A percentile compares a stretch with the other conserved stretches of the same genome.
Conservation (phyloP, 2,888 invertebrate species). For the Nephrotoma appendiculata region DNA sequence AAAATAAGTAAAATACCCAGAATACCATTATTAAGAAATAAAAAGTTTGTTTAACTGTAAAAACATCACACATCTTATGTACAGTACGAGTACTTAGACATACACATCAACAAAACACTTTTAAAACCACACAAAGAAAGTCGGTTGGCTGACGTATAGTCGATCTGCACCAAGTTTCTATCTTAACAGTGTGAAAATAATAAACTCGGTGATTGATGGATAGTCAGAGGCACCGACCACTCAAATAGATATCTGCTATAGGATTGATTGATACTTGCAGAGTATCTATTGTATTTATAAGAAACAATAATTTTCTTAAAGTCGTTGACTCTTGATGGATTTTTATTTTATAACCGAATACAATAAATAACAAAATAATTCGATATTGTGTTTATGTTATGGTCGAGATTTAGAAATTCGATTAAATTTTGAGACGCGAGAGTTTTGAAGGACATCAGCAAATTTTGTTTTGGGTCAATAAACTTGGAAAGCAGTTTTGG, state of each 20-base stretch:
- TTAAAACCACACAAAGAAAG: not conserved
- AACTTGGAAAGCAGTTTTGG: not conserved
- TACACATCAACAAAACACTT: not conserved
- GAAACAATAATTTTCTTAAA: not conserved
- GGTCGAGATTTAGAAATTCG: not conserved
- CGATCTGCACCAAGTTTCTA: not conserved
- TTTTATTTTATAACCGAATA: not conserved
- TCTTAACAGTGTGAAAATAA: not conserved
- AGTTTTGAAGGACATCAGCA: not conserved
- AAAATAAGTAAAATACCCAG: not conserved
- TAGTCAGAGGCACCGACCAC: not conserved
- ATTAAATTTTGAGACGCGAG: not conserved
- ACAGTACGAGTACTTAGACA: not conserved
- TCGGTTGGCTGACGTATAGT: not conserved
- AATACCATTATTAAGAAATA: not conserved
- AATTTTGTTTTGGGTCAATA: not conserved
- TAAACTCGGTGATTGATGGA: not conserved
- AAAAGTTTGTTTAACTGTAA: not conserved
- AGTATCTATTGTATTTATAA: not conserved
- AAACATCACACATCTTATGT: not conserved
- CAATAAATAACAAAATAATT: not conserved
- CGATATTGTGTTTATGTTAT: not conserved
- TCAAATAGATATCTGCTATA: not conserved
- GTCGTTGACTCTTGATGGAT: not conserved
- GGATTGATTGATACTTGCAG: not conserved